Evolutionary conservation across 2,888 invertebrate genomes (phyloP).

Genomic region (Leptopilina myrica): DNA sequence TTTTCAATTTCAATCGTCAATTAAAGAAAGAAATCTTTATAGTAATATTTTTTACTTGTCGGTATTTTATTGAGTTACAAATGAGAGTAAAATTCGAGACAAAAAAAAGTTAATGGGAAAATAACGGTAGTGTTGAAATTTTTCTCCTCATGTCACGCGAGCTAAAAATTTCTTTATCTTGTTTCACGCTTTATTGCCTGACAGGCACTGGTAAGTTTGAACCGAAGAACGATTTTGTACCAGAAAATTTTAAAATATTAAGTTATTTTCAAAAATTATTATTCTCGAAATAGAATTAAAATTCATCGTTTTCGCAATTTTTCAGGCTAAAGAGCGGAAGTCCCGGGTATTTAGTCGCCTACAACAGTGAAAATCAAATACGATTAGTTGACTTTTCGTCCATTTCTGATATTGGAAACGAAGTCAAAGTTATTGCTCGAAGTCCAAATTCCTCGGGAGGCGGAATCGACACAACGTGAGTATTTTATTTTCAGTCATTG

Average conservation of each 20-base stretch:
- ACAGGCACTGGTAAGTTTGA: conserved; percentile 72
- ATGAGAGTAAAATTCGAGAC: background rate
- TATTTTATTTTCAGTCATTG: background rate
- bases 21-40: too few species aligned
- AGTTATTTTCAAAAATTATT: too few species aligned
- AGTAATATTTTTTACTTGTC: too few species aligned
- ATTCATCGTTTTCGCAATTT: too few species aligned
- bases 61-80: too few species aligned
- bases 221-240: conserved; percentile 51
- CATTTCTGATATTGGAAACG: conserved; percentile 78
- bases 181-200: conserved; percentile 66
- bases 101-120: conserved; percentile 7
- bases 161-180: conserved; percentile 65
- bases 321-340: conserved; percentile 85
- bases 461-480: conserved; percentile 58
- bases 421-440: conserved; percentile 80
- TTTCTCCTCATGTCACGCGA: conserved; percentile 53
- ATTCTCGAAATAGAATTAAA: too few species aligned
- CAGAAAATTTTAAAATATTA: too few species aligned
- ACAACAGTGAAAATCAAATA: conserved; percentile 80
- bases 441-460: conserved; percentile 78
- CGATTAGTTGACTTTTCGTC: conserved; percentile 79
- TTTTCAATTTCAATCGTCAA: too few species aligned
- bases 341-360: conserved; percentile 86
- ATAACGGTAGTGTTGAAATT: conserved; percentile 24